These are phyloP conservation scores for Coenonympha arcania DNA, from an alignment of 2,888 invertebrate genomes.

Conservation along the genomic window DNA sequence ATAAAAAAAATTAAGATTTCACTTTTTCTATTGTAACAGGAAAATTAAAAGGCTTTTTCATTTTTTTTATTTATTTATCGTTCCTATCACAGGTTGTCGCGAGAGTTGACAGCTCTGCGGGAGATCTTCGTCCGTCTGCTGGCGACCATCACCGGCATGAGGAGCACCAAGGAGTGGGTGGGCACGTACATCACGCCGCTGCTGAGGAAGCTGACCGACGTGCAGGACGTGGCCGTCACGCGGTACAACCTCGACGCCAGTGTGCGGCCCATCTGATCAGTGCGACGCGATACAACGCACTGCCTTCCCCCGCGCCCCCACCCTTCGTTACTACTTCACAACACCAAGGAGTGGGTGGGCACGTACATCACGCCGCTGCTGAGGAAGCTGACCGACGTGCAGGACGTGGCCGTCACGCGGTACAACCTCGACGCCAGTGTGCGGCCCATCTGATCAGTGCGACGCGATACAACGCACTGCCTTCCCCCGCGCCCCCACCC, in stretches of 20 bases:
- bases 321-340: no score
- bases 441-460: no score
- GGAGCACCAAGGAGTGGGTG: constrained; percentile 76
- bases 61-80: constrained; percentile 9
- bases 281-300: no score
- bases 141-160: constrained; percentile 69
- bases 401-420: constrained; percentile 28
- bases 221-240: constrained; percentile 36
- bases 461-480: no score
- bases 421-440: no score
- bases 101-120: constrained; percentile 70
- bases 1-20: no score
- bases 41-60: no score
- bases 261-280: constrained; percentile 20
- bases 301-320: no score
- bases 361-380: constrained; percentile 72
- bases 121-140: constrained; percentile 68
- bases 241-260: constrained; percentile 30
- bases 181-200: constrained; percentile 73
- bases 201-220: constrained; percentile 59
- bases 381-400: constrained; percentile 61
- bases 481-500: no score
- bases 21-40: no score
- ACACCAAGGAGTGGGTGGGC: constrained; percentile 75
- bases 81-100: constrained; percentile 51